phyloP scores from a whole-genome alignment of 1,140 invertebrate genomes.

The Brachionus manjavacas region DNA sequence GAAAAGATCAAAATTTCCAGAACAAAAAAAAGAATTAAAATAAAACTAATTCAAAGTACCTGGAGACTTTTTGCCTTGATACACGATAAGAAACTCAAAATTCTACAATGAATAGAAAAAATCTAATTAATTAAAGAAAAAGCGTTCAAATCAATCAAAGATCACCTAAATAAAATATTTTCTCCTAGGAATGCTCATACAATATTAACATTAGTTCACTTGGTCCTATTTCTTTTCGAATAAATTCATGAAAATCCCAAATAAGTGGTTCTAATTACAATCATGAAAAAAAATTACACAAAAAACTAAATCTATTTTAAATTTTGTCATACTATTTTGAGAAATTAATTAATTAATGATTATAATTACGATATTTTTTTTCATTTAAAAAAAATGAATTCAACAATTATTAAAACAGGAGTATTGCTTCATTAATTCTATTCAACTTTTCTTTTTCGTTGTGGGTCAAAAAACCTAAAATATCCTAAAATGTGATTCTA shows the following conservation, averaged over 20 bases:
- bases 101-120: background rate
- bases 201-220: background rate
- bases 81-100: background rate
- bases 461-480: constrained; percentile 2
- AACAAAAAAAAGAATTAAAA: background rate
- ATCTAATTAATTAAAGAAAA: background rate
- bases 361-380: background rate
- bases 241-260: background rate
- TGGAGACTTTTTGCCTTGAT: background rate
- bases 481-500: constrained; percentile 10
- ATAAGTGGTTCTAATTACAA: background rate
- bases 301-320: background rate
- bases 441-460: background rate
- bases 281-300: background rate
- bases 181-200: background rate
- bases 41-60: background rate
- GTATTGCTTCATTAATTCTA: background rate
- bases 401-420: background rate
- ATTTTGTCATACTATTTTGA: background rate
- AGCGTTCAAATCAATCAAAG: background rate
- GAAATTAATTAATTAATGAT: background rate
- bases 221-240: background rate
- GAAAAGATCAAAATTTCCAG: background rate
- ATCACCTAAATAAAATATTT: background rate
- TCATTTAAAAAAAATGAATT: background rate